phyloP scores from a whole-genome alignment of 2,888 invertebrate genomes.

The Caenorhabditis sp. region DNA sequence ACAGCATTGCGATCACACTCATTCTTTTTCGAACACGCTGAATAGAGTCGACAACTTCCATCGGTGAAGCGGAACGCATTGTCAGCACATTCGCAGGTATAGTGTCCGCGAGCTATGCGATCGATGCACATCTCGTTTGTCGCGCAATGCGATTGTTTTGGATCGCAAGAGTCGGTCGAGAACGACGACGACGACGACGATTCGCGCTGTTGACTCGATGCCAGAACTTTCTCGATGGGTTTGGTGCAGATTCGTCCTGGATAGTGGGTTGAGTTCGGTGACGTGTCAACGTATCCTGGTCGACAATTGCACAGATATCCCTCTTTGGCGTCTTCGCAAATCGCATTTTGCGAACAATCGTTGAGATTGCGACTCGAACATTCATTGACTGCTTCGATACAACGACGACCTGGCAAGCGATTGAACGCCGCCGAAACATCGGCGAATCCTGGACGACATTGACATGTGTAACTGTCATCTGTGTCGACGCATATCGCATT shows the following conservation, averaged over 20 bases:
- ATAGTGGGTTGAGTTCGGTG: slow-evolving; percentile 65
- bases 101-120: slow-evolving; percentile 44
- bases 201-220: slow-evolving; percentile 8
- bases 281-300: slow-evolving; percentile 80
- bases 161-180: slow-evolving; percentile 57
- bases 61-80: slow-evolving; percentile 65
- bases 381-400: slow-evolving; percentile 70
- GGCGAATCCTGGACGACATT: slow-evolving; percentile 70
- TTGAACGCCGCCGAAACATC: slow-evolving; percentile 69
- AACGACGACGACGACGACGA: slow-evolving; percentile 53
- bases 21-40: slow-evolving; percentile 58
- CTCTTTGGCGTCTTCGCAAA: slow-evolving; percentile 83
- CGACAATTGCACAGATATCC: slow-evolving; percentile 89
- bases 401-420: slow-evolving; percentile 65
- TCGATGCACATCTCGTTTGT: slow-evolving; percentile 64
- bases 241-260: slow-evolving; percentile 66
- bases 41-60: slow-evolving; percentile 65
- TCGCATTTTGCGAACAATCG: slow-evolving; percentile 86
- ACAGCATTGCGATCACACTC: slow-evolving; percentile 66
- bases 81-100: slow-evolving; percentile 64
- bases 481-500: slow-evolving; percentile 70
- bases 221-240: slow-evolving; percentile 47
- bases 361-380: slow-evolving; percentile 75
- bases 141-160: slow-evolving; percentile 50
- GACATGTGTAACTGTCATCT: slow-evolving; percentile 61